Base-by-base conservation (phyloP, 2,888 invertebrate genomes). In the Scrobipalpa costella region DNA sequence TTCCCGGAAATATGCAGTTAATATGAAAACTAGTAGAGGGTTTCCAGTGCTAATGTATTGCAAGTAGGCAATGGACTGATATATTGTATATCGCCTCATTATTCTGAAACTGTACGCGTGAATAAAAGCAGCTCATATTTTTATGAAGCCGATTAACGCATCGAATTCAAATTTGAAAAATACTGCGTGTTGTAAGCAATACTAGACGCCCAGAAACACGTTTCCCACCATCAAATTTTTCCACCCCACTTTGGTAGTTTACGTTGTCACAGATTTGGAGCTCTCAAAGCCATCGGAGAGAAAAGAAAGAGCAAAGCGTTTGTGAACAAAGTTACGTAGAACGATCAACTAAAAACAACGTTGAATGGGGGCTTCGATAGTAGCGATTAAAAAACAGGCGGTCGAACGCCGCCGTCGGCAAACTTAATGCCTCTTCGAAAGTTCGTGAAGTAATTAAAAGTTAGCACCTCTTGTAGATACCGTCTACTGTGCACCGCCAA, bases 401-500 rank as follows among this genome's bases (percentile, higher is more conserved):
- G 72, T 73, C 70, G 74, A 69, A 72, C 75, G 69, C 71, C 74
- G 72, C 73, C 68, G 72, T 68, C 72, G 78, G 78, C 80, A 84
- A 69, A 81, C 78, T 76, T 85, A 85, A 84, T 78, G 80, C 77
- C 81, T 83, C 81, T 83, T 85, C 76, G 75, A 74, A 79, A 86
- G 80, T 85, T 84, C 71, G 71, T 68, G 73, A 88, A 88, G 84
- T 88, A 88, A 88, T 88, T 88, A 87, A 86, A 88, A 88, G 83
- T 88, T 81, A 83, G 79, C 85, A 86, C 84, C 84, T 85, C 82
- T 83, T 81, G 83, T 81, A 82, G 78, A 76, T 69, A 75, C 68
- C 76, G 75, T 72, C 74, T 73, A 74, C 77, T 77, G 73, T 78
- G 76, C 75, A 68, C 63, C 69, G 73, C 71, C 69, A 65, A 69